A percentile compares a stretch with the other conserved stretches of the same genome.
These are phyloP conservation scores for Corythoichthys haematopterus DNA, from an alignment of 2,113 vertebrate species.

Conservation along the genomic window DNA sequence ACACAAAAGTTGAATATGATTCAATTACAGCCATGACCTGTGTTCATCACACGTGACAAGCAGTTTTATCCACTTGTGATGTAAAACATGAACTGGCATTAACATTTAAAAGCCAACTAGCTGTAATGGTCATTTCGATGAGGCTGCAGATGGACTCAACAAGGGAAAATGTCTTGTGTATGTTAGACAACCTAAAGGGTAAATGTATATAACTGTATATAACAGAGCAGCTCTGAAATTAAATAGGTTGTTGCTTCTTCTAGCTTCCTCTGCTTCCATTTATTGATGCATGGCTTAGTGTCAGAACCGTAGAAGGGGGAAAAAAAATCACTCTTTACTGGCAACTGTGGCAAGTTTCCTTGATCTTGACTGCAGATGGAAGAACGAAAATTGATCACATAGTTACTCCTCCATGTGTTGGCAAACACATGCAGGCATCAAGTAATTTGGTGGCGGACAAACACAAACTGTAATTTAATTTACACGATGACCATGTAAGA, in stretches of 20 bases:
- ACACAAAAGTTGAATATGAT: background rate
- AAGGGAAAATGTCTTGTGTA: background rate
- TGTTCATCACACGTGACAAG: background rate
- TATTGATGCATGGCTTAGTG: background rate
- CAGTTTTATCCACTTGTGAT: background rate
- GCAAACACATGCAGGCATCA: conserved; percentile 15
- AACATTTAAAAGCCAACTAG: background rate
- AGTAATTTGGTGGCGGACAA: conserved; percentile 41
- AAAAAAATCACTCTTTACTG: background rate
- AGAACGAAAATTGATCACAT: conserved; percentile 9
- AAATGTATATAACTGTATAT: background rate
- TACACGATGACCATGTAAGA: conserved; percentile 37
- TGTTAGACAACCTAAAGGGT: background rate
- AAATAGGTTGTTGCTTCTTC: background rate
- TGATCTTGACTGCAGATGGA: conserved; percentile 7
- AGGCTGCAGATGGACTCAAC: background rate
- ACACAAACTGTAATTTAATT: conserved; percentile 54
- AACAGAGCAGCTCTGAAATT: background rate
- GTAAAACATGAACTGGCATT: background rate
- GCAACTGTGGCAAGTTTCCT: background rate
- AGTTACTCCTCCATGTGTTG: conserved; percentile 19
- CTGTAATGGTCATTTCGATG: background rate
- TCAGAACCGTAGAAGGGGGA: background rate
- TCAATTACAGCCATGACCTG: background rate
- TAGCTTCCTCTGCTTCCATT: background rate